These are phyloP conservation scores for Siniperca chuatsi DNA, from an alignment of 2,113 vertebrate species.

Conservation along the genomic window DNA sequence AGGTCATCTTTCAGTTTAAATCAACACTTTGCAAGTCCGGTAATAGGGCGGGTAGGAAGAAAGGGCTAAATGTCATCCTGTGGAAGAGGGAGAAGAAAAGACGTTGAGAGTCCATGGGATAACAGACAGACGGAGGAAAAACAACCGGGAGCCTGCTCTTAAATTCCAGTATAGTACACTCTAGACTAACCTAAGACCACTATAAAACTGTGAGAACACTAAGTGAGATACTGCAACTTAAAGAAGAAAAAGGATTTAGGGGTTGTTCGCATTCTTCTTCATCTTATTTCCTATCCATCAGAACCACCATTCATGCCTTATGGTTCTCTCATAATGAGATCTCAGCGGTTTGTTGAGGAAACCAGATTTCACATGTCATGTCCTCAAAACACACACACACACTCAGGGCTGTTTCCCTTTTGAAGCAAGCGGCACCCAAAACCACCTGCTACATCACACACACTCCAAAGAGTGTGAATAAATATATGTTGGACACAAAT, in stretches of 20 bases:
- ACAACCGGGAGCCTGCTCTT: slow-evolving; percentile 43
- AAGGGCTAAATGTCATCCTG: slow-evolving; percentile 60
- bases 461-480: slow-evolving; percentile 37
- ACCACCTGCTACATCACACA: slow-evolving; percentile 67
- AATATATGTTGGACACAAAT: slow-evolving; percentile 46
- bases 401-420: slow-evolving; percentile 41
- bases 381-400: slow-evolving; percentile 54
- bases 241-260: slow-evolving; percentile 22
- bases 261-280: slow-evolving; percentile 36
- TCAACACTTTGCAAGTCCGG: slow-evolving; percentile 75
- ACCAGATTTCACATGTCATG: slow-evolving; percentile 65
- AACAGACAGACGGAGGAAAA: slow-evolving; percentile 54
- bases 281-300: slow-evolving; percentile 57
- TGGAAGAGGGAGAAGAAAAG: slow-evolving; percentile 37
- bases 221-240: slow-evolving; percentile 7
- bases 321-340: slow-evolving; percentile 36
- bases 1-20: slow-evolving; percentile 81
- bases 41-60: slow-evolving; percentile 71
- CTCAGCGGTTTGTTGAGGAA: slow-evolving; percentile 25
- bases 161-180: slow-evolving; percentile 23
- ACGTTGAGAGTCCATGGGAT: slow-evolving; percentile 44
- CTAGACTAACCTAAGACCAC: slow-evolving; percentile 6
- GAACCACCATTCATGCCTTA: slow-evolving; percentile 12
- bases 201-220: slow-evolving; percentile 21
- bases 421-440: slow-evolving; percentile 68